A percentile compares a stretch with the other conserved stretches of the same genome.
phyloP scores from a whole-genome alignment of 2,888 invertebrate genomes.

The Sericinus montela region DNA sequence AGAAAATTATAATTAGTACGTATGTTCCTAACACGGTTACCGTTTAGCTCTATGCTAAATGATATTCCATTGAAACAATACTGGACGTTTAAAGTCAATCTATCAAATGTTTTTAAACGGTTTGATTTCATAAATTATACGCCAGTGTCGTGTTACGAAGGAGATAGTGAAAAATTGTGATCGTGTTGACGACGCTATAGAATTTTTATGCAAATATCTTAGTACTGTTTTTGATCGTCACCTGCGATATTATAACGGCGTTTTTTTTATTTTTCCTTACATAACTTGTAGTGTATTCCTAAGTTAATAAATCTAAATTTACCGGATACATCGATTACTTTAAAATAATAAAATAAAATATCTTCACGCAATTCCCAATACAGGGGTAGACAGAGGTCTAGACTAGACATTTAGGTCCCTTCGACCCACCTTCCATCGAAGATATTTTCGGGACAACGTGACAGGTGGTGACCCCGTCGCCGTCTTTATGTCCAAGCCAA shows the following conservation, averaged over 20 bases:
- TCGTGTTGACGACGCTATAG: conserved; percentile 3
- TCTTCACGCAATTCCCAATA: no score
- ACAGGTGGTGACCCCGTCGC: no score
- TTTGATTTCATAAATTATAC: background rate
- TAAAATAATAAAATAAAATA: no score
- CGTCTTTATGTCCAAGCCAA: no score
- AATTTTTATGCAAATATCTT: conserved; percentile 12
- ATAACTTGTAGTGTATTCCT: background rate
- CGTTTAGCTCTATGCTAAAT: no score
- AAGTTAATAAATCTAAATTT: conserved; percentile 10
- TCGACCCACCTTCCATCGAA: no score
- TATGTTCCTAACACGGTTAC: no score
- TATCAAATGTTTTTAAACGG: background rate
- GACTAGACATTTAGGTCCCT: no score
- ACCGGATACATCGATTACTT: conserved; percentile 6
- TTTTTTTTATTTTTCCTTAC: conserved; percentile 7
- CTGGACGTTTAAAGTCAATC: background rate
- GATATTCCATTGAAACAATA: no score
- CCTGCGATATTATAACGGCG: conserved; percentile 8
- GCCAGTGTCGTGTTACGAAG: conserved; percentile 1
- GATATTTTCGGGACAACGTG: no score
- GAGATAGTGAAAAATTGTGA: conserved; percentile 9
- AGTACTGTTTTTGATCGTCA: conserved; percentile 6
- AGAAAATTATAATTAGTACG: no score
- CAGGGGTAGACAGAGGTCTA: no score